Conservation (phyloP, 2,113 vertebrate genomes). For the Amphilophus citrinellus region DNA sequence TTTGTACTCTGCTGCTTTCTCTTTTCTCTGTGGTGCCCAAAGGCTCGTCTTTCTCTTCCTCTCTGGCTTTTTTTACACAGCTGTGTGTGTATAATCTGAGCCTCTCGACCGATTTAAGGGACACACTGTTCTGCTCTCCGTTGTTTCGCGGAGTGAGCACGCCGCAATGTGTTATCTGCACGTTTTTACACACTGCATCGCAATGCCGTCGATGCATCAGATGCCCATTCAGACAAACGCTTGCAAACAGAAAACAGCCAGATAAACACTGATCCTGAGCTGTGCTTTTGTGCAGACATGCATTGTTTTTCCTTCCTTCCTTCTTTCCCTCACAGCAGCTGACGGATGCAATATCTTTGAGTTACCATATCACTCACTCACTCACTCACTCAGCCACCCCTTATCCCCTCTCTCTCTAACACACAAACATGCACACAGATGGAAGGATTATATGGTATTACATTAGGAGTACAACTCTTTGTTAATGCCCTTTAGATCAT, state of each 20-base stretch:
- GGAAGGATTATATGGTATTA: constrained; percentile 46
- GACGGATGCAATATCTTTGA: not conserved
- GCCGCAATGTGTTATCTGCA: constrained; percentile 13
- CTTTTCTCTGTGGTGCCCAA: not conserved
- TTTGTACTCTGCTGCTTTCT: not conserved
- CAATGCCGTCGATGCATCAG: not conserved
- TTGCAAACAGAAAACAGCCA: not conserved
- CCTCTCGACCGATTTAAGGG: constrained; percentile 30
- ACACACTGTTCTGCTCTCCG: constrained; percentile 20
- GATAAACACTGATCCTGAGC: not conserved
- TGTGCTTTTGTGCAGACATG: too few species aligned
- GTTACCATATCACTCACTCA: not conserved
- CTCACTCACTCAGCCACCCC: not conserved
- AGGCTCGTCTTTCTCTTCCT: constrained; percentile 6
- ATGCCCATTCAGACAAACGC: not conserved
- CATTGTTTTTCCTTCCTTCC: not conserved
- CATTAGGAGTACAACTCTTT: constrained; percentile 20
- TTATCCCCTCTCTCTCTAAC: not conserved
- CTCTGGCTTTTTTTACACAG: not conserved
- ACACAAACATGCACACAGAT: constrained; percentile 40
- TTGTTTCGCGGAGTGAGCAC: constrained; percentile 21
- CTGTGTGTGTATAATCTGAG: constrained; percentile 28
- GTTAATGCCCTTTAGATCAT: constrained; percentile 52
- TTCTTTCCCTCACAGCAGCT: not conserved
- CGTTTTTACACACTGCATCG: not conserved